Evolutionary conservation across 2,888 invertebrate species (phyloP), one percentile per base, ranked within the genome.

Genomic region (Slavum lentiscoides): DNA sequence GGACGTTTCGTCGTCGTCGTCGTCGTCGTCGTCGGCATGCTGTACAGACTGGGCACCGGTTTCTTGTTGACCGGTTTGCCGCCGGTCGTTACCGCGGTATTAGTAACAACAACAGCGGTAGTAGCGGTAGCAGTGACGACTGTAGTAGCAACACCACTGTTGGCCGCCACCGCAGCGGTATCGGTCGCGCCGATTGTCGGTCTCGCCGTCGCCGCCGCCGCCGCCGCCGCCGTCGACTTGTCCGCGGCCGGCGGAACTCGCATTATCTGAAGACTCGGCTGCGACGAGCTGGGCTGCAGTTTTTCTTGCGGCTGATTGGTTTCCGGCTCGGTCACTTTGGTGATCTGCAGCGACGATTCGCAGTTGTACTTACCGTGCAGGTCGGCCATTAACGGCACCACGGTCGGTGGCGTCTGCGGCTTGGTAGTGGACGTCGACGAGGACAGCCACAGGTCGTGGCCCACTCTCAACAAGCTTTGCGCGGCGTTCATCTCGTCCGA

Each of bases 331-430:
- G 70, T 80, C 15, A 80, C 72, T 80, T 80, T 80, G 64, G 80
- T 80, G 23, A 80, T 80, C n/a, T 80, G 80, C n/a, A 80, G 15
- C 19, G 80, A 80, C 19, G 80, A 80, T 58, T 80, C 80, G 23
- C 80, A 80, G n/a, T 80, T 80, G 23, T 70, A 80, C 30, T 70
- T 70, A 9, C 58, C 80, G 11, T 80, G 80, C 3, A 80, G 8
- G n/a, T 64, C 53, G 39, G 61, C 17, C 19, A 76, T 68, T 2
- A 43, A 58, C 11, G 80, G 55, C 49, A 49, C 49, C 7, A 15
- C 15, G 13, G 49, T 0, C 49, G 49, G 49, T 3, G 49, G 49
- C 49, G 13, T 1, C 49, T 43, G 11, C 0, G 55, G 64, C 17
- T 59, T 69, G 15, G 43, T 1, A 13, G 49, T 11, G 49, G 49